These are phyloP conservation scores for Bombus picipes DNA, from an alignment of 1,140 invertebrate species.

Conservation along the genomic window DNA sequence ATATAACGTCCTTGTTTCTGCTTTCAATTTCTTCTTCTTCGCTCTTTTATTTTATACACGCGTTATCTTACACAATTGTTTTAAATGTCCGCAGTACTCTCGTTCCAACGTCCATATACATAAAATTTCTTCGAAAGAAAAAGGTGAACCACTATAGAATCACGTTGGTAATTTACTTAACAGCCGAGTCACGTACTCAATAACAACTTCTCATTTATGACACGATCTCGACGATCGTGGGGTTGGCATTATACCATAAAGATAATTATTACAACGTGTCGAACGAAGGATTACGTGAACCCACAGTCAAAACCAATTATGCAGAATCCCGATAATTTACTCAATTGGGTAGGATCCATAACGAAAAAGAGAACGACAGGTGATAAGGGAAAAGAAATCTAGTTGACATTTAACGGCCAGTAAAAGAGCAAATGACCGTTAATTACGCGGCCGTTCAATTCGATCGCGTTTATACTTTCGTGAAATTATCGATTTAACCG, in stretches of 20 bases:
- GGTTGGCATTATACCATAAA: neutral
- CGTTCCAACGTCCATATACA: no score
- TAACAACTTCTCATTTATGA: neutral
- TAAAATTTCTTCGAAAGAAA: no score
- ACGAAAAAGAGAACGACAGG: conserved; percentile 10
- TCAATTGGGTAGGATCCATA: conserved; percentile 9
- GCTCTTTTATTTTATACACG: neutral
- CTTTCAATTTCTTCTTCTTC: no score
- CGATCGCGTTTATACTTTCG: conserved; percentile 25
- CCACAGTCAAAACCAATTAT: conserved; percentile 42
- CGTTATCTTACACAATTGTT: neutral
- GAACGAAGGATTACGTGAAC: neutral
- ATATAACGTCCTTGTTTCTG: no score
- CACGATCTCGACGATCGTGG: neutral
- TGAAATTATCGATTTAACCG: conserved; percentile 49
- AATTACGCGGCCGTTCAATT: conserved; percentile 44
- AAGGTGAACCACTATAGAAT: neutral
- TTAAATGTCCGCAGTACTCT: no score
- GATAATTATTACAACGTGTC: conserved; percentile 17
- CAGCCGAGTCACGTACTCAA: neutral
- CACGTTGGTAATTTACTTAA: neutral
- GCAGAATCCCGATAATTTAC: conserved; percentile 21
- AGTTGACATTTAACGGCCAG: conserved; percentile 61
- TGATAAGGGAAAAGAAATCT: neutral
- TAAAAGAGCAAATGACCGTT: conserved; percentile 65